Base-by-base conservation (phyloP, 2,797 vertebrate genomes). In the Phrynocephalus guinanensis region DNA sequence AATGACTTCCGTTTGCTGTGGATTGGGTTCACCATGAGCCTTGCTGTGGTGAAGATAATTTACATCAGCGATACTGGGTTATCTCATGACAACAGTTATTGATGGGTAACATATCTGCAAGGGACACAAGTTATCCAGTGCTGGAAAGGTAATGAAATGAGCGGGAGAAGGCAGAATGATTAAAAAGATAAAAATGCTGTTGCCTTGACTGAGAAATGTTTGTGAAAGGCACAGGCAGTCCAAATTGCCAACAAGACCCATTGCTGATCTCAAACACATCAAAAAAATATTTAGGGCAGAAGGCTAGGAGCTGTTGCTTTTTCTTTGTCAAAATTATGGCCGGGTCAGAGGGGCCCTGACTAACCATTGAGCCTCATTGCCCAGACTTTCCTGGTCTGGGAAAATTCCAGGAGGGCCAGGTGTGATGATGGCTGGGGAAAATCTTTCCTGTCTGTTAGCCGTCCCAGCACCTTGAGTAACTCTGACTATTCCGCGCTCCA, bases 41-140 rank as follows among this genome's bases (percentile, higher is more conserved):
- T 79, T 84, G 38, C 38, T 79, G 56, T 73, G 82, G 33, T 66
- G 76, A 16, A 66, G 72, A 86, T 86, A 86, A 78, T 82, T 82
- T 86, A 22, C 73, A 44, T 26, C 24, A 22, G 50, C 78, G 79
- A 50, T 77, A 72, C 52, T 33, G 66, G 84, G 73, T 78, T 86
- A 83, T 89, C 79, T 50, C 52, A 70, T 63, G 84, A 86, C 72
- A 78, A 28, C 13, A 48, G 13, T 86, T 89, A 86, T 86, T 82
- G 63, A 82, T 86, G 48, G 71, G 66, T 77, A 71, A 89, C 28
- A 56, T 26, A 77, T 48, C 50, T 82, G 50, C 13, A 78, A 78
- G 48, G 77, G 70, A 56, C 22, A 6, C 52, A 72, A 76, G 48
- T 38, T 68, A 30, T 44, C 73, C 70, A 28, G 50, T 20, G 8